Evolutionary conservation across 2,113 vertebrate genomes (phyloP).

Genomic region (Pachycephala philippinensis): DNA sequence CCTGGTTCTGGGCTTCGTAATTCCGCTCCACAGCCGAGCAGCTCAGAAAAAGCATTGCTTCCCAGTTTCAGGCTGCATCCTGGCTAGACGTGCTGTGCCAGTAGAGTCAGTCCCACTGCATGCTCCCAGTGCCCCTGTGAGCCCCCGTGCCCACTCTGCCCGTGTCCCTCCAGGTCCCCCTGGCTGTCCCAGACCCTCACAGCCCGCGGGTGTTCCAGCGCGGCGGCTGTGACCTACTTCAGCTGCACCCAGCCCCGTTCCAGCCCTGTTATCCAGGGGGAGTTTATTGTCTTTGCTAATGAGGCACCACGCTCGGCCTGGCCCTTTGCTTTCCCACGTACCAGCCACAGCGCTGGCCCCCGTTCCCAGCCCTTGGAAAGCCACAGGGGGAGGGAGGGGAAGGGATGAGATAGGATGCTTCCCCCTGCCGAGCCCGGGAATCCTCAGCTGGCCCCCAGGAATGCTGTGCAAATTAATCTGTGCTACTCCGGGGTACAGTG

Average conservation of each 20-base stretch:
- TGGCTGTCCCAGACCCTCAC: neutral
- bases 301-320: neutral
- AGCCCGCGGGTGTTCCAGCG: neutral
- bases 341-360: neutral
- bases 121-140: fast-evolving
- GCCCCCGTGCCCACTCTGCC: neutral
- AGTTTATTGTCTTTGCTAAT: slow-evolving; percentile 18
- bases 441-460: neutral
- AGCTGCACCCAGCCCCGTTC: neutral
- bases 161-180: neutral
- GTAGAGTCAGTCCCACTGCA: fast-evolving
- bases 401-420: neutral
- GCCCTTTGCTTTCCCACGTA: neutral
- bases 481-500: neutral
- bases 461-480: neutral
- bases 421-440: fast-evolving
- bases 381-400: neutral
- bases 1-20: neutral
- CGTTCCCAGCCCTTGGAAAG: neutral
- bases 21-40: fast-evolving
- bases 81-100: neutral
- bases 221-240: neutral
- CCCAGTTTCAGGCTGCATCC: neutral
- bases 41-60: neutral
- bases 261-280: neutral